phyloP scores from a whole-genome alignment of 2,113 vertebrate species.

The Deroptyus accipitrinus region DNA sequence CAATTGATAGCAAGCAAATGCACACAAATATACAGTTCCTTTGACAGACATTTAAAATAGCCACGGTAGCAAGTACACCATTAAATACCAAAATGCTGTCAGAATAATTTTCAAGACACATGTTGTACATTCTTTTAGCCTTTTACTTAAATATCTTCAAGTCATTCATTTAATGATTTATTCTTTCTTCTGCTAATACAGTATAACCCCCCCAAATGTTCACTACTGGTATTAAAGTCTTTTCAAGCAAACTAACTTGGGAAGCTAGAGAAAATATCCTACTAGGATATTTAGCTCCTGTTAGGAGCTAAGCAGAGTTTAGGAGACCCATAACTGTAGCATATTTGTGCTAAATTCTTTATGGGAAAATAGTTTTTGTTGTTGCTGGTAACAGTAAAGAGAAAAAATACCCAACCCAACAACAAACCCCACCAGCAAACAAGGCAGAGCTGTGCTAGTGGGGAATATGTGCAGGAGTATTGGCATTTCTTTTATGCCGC shows the following conservation, averaged over 20 bases:
- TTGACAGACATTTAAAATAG: background rate
- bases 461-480: background rate
- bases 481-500: constrained; percentile 32
- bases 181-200: background rate
- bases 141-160: background rate
- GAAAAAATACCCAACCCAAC: background rate
- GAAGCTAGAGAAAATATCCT: background rate
- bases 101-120: background rate
- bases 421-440: background rate
- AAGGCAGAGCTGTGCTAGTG: background rate
- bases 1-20: constrained; percentile 24
- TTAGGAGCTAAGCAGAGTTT: background rate
- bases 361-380: background rate
- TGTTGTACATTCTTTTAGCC: background rate
- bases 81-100: background rate
- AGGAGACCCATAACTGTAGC: background rate
- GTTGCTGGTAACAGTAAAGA: background rate
- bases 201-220: background rate
- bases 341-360: background rate
- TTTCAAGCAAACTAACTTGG: background rate
- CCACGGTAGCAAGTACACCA: background rate
- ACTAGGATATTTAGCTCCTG: background rate
- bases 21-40: background rate
- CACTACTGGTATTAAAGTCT: background rate
- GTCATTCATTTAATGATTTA: background rate